These are phyloP conservation scores for Piprites chloris DNA, from an alignment of 2,113 vertebrate genomes.

Conservation along the genomic window DNA sequence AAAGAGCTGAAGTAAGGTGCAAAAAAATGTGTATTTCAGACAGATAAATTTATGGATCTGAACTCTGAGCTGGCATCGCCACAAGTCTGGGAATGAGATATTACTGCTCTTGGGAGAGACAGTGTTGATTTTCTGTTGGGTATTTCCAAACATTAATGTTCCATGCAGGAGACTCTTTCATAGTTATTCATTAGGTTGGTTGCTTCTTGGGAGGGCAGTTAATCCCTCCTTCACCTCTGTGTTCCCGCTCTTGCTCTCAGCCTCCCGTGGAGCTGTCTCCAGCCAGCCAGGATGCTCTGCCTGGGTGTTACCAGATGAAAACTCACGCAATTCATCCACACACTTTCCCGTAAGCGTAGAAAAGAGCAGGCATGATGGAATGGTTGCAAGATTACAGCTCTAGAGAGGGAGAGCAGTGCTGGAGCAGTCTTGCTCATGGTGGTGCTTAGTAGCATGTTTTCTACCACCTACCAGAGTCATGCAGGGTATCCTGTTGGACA, in stretches of 20 bases:
- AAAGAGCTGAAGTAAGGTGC: background rate
- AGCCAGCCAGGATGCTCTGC: background rate
- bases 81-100: background rate
- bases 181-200: constrained; percentile 3
- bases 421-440: background rate
- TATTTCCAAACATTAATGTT: constrained; percentile 26
- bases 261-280: background rate
- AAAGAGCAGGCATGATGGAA: background rate
- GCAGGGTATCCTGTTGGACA: background rate
- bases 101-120: background rate
- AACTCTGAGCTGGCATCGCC: background rate
- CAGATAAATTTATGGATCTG: background rate
- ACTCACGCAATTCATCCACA: background rate
- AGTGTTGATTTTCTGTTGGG: background rate
- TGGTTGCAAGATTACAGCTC: background rate
- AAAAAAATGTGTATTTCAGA: background rate
- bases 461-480: background rate
- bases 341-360: background rate
- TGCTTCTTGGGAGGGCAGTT: constrained; percentile 16
- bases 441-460: background rate
- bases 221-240: background rate
- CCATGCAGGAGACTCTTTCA: background rate
- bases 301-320: background rate
- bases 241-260: background rate
- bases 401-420: background rate